A percentile compares a stretch with the other conserved stretches of the same genome.
Evolutionary conservation across 2,113 vertebrate species (phyloP).

Genomic region (Origma solitaria): DNA sequence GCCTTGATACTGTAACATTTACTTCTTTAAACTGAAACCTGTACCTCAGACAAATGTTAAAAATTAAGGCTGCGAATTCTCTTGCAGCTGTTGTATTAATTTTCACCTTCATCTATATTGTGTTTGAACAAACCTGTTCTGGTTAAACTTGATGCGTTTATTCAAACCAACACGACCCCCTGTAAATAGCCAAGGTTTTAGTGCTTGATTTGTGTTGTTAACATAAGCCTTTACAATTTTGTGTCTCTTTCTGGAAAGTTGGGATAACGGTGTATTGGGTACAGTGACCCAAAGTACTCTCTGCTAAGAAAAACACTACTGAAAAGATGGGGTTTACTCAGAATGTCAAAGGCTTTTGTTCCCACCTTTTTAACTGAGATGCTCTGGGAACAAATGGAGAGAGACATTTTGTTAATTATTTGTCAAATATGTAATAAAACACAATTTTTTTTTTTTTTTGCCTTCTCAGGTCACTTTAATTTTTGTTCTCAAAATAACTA

Average conservation of each 20-base stretch:
- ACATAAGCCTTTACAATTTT: neutral
- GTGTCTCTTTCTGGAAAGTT: neutral
- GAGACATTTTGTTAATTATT: neutral
- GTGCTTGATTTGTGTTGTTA: neutral
- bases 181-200: neutral
- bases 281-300: neutral
- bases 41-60: neutral
- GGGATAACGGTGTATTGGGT: neutral
- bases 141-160: neutral
- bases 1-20: neutral
- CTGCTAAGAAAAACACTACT: neutral
- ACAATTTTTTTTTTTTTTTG: neutral
- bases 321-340: neutral
- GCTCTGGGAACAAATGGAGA: neutral
- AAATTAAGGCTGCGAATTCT: neutral
- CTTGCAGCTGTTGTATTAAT: neutral
- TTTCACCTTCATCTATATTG: neutral
- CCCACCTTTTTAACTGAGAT: neutral
- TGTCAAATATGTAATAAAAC: neutral
- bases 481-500: neutral
- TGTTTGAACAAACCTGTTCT: neutral
- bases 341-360: neutral
- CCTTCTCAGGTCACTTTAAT: neutral
- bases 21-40: neutral
- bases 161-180: neutral